Conservation (phyloP, 64 coral and sea anemone species). For the Porites lutea region DNA sequence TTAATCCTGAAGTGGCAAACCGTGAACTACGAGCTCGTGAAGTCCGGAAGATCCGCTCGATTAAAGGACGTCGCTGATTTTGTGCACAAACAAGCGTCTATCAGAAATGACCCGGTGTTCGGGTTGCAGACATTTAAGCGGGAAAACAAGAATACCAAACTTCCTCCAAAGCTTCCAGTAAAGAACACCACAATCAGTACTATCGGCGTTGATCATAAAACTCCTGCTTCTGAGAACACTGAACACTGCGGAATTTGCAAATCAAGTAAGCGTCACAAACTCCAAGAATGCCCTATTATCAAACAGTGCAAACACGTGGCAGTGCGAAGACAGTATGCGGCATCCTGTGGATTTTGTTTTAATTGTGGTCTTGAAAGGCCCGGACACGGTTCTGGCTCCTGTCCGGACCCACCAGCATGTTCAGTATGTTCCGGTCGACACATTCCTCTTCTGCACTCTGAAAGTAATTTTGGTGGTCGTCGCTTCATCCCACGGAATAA, state of each 20-base stretch:
- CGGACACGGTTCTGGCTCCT: too few relatives aligned
- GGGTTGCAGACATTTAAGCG: not conserved
- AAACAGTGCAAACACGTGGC: slow-evolving; percentile 56
- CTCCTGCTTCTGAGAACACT: not conserved
- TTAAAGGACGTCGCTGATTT: too few relatives aligned
- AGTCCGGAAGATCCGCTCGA: slow-evolving; percentile 15
- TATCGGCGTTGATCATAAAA: too few relatives aligned
- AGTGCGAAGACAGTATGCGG: slow-evolving; percentile 64
- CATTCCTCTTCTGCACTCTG: too few relatives aligned
- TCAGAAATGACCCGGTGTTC: too few relatives aligned
- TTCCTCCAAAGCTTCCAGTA: not conserved
- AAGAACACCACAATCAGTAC: slow-evolving; percentile 22
- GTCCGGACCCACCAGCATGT: too few relatives aligned
- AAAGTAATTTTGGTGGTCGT: too few relatives aligned
- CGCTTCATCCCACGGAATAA: too few relatives aligned
- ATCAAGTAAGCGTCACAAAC: slow-evolving; percentile 43
- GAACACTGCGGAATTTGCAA: slow-evolving; percentile 59
- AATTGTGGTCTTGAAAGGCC: too few relatives aligned
- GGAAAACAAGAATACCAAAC: slow-evolving; percentile 45
- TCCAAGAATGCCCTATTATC: slow-evolving; percentile 67
- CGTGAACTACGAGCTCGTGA: slow-evolving; percentile 60
- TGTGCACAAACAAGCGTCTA: too few relatives aligned
- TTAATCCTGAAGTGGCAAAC: slow-evolving; percentile 59
- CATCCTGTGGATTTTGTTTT: slow-evolving; percentile 41
- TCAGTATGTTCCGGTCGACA: too few relatives aligned